Conservation (phyloP, 2,888 invertebrate species). For the Brachynemurus nebulosus region DNA sequence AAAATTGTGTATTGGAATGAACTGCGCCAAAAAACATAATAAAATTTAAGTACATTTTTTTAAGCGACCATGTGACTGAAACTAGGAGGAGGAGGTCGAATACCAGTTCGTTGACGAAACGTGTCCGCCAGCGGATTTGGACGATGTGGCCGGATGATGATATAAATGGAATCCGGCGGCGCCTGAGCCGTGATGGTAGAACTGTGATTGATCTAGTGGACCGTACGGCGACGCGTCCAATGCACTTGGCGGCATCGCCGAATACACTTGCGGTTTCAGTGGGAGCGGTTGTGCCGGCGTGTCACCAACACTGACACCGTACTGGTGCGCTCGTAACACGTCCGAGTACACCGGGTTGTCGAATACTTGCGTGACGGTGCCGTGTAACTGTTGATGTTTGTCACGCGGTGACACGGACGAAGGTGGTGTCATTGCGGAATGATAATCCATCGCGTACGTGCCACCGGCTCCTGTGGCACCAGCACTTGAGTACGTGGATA, state of each 20-base stretch:
- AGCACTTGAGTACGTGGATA: conserved; percentile 29
- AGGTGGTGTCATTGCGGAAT: conserved; percentile 92
- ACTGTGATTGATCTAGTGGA: conserved; percentile 66
- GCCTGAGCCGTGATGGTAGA: conserved; percentile 55
- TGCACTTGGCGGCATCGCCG: conserved; percentile 41
- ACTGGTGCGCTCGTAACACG: conserved; percentile 42
- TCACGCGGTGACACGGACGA: conserved; percentile 94
- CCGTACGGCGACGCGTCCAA: conserved; percentile 41
- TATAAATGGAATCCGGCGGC: conserved; percentile 72
- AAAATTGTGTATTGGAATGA: too few species aligned
- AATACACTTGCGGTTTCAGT: conserved; percentile 81
- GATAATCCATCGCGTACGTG: conserved; percentile 59
- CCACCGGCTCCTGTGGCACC: conserved; percentile 27
- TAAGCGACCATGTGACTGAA: too few species aligned
- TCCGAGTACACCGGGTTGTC: conserved; percentile 33
- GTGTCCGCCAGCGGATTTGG: conserved; percentile 31
- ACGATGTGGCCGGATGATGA: conserved; percentile 53
- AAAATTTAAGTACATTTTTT: too few species aligned
- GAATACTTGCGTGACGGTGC: conserved; percentile 32
- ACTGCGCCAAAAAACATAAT: too few species aligned
- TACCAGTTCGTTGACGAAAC: conserved; percentile 29
- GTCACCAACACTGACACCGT: conserved; percentile 42
- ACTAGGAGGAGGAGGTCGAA: conserved; percentile 30
- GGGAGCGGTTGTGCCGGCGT: conserved; percentile 55
- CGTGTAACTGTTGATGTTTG: conserved; percentile 49